These are phyloP conservation scores for Echeneis naucrates DNA, from an alignment of 2,797 vertebrate genomes.

Conservation along the genomic window DNA sequence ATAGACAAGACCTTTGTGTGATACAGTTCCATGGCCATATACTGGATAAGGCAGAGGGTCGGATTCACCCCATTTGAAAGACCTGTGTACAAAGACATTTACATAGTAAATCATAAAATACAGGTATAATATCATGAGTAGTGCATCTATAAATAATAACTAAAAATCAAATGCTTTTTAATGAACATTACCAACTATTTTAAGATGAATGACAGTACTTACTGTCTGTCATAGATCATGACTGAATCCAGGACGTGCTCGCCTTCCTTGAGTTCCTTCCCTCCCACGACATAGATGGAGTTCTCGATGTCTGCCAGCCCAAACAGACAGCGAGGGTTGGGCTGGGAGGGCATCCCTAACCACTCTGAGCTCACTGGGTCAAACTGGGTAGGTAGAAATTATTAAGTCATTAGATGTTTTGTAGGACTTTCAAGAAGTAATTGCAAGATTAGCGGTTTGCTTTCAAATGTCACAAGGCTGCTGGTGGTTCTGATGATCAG, in stretches of 20 bases:
- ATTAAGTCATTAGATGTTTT: slow-evolving; percentile 14
- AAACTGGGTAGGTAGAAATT: slow-evolving; percentile 82
- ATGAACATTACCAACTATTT: not conserved
- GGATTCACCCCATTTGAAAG: slow-evolving; percentile 98
- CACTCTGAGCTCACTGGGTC: slow-evolving; percentile 95
- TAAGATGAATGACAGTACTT: slow-evolving; percentile 66
- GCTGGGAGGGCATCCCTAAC: slow-evolving; percentile 96
- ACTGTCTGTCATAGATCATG: slow-evolving; percentile 97
- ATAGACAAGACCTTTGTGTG: slow-evolving; percentile 91
- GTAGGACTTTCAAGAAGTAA: not conserved
- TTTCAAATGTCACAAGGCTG: not conserved
- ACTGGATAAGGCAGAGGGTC: slow-evolving; percentile 92
- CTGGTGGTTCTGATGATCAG: not conserved
- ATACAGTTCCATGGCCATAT: slow-evolving; percentile 91
- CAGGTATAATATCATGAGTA: not conserved
- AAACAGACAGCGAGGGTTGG: slow-evolving; percentile 95
- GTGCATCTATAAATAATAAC: not conserved
- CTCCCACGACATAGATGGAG: slow-evolving; percentile 94
- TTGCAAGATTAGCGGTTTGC: not conserved
- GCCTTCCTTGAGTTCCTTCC: slow-evolving; percentile 95
- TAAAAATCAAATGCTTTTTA: too few species aligned
- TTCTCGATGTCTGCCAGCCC: slow-evolving; percentile 93
- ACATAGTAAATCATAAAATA: not conserved
- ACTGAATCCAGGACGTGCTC: slow-evolving; percentile 94
- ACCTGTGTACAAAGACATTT: slow-evolving; percentile 78